Evolutionary conservation across 2,113 vertebrate species (phyloP).

Genomic region (Crotalus viridis): DNA sequence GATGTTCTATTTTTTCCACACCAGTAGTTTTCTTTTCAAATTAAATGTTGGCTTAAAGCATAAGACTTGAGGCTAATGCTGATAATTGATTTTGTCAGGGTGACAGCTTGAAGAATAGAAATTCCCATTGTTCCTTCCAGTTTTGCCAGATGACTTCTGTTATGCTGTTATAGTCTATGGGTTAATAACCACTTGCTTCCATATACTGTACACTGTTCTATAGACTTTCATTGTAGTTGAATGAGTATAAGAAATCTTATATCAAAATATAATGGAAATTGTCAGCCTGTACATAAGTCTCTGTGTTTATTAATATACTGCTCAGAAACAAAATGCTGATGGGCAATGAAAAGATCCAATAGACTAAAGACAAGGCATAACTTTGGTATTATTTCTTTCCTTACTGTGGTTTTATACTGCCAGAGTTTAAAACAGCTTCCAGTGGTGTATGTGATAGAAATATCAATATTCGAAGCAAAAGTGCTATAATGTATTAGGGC

Average conservation of each 20-base stretch:
- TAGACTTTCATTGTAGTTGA: neutral
- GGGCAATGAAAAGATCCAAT: neutral
- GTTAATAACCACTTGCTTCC: neutral
- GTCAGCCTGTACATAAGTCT: neutral
- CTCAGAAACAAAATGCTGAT: neutral
- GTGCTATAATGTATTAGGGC: neutral
- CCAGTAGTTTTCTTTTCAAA: neutral
- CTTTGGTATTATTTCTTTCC: neutral
- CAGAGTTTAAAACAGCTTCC: neutral
- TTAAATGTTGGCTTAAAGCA: neutral
- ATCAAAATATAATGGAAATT: neutral
- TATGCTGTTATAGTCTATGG: neutral
- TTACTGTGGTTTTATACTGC: neutral
- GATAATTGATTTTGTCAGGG: neutral
- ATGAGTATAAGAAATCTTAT: neutral
- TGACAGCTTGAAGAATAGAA: neutral
- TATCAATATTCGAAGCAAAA: neutral
- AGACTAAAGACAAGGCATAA: neutral
- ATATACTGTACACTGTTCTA: neutral
- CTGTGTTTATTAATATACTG: neutral
- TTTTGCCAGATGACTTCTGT: neutral
- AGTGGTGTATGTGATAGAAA: neutral
- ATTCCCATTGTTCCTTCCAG: neutral
- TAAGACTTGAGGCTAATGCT: neutral
- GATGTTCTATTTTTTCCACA: conserved; percentile 30